Conservation (phyloP, 1,140 invertebrate species). For the Adoxophyes honmai region DNA sequence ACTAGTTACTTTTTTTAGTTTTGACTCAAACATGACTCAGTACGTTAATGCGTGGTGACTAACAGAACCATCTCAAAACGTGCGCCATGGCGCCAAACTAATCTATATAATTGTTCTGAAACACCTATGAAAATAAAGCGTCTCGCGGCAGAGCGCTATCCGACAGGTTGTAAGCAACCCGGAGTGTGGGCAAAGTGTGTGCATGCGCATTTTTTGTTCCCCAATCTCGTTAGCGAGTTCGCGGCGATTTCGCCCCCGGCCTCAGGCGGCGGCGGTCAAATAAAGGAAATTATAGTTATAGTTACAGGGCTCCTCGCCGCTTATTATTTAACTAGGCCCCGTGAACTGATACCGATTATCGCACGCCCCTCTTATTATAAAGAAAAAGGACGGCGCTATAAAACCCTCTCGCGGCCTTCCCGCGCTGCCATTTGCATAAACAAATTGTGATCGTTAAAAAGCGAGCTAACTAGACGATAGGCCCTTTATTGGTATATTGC, state of each 20-base stretch:
- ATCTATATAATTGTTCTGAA: background rate
- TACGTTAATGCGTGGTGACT: constrained; percentile 6
- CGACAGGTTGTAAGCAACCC: constrained; percentile 7
- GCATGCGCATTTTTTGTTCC: constrained; percentile 47
- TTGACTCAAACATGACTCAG: constrained; percentile 15
- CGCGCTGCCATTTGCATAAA: constrained; percentile 46
- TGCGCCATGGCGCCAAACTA: background rate
- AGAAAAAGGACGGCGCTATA: constrained; percentile 30
- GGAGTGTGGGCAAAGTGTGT: constrained; percentile 41
- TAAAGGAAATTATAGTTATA: constrained; percentile 72
- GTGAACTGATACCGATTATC: constrained; percentile 54
- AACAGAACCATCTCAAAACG: background rate
- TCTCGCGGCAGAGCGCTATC: background rate
- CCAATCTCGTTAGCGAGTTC: constrained; percentile 63
- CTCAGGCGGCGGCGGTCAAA: constrained; percentile 59
- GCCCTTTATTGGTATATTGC: constrained; percentile 49
- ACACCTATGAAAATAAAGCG: background rate
- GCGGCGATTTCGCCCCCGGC: constrained; percentile 55
- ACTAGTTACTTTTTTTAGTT: constrained; percentile 13
- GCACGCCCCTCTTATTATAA: constrained; percentile 48
- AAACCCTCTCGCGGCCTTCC: constrained; percentile 21
- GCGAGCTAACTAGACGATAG: constrained; percentile 48
- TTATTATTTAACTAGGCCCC: constrained; percentile 74
- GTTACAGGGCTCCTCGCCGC: constrained; percentile 64
- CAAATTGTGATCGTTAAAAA: constrained; percentile 30